Base-by-base conservation (phyloP, 2,113 vertebrate genomes). In the Lycocorax pyrrhopterus region DNA sequence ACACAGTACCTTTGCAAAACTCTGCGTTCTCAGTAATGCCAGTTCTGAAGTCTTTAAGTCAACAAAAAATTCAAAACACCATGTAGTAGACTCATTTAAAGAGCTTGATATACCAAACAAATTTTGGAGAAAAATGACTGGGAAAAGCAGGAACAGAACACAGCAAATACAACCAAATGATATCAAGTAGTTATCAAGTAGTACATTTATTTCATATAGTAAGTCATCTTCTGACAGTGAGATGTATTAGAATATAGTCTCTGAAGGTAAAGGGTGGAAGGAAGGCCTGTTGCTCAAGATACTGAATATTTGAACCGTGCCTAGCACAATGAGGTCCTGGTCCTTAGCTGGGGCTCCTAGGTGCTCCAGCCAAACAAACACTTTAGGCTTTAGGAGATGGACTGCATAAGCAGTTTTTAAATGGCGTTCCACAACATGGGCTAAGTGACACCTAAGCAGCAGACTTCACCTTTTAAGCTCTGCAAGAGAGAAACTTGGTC, bases 201-300 rank as follows among this genome's bases (percentile, higher is more conserved):
- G 64, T 96, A 96, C 81, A 93, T 97, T 97, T 97, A 96, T 96
- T 97, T 94, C 39, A 78, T 89, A 92, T 60, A 96, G 73, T 93
- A 90, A 90, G 68, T 96, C 93, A 96, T 79, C 60, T 94, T 85
- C 94, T 86, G 92, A 94, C 85, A 96, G 95, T 72, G 90, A 96
- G 93, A 97, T 93, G 85, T 81, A 90, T 93, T 96, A 96, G 94
- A 93, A 94, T 95, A 94, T 81, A 92, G 83, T 94, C 95, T 97
- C 92, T 94, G 87, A 93, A 88, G 76, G 75, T 95, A 88, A 93
- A 93, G 85, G 82, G 64, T 86, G 60, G 81, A 74, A 96, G 85
- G 85, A 69, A 86, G 94, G 93, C 83, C 88, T 86, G 81, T 91
- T 96, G 58, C 75, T 90, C 55, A 83, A 83, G 56, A 93, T 74